These are phyloP conservation scores for Scaptomyza reducta DNA, from an alignment of 2,888 invertebrate species.

Conservation along the genomic window DNA sequence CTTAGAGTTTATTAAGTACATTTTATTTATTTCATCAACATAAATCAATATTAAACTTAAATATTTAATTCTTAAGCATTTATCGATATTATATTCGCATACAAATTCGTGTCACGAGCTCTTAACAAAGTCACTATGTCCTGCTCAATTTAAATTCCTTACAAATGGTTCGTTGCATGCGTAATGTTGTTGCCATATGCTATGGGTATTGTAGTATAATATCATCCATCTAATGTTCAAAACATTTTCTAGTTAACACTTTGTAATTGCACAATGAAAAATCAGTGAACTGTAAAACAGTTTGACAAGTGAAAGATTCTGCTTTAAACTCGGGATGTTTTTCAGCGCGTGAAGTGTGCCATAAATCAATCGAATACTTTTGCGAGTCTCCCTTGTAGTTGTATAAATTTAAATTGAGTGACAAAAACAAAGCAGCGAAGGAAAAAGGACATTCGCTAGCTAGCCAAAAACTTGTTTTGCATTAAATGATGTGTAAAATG, in stretches of 20 bases:
- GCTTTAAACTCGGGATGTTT: not conserved
- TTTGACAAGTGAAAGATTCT: constrained; percentile 71
- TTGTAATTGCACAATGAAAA: constrained; percentile 76
- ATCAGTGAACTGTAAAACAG: constrained; percentile 73
- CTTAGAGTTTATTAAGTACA: not conserved
- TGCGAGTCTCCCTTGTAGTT: constrained; percentile 15
- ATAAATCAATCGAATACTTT: constrained; percentile 63
- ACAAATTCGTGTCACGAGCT: constrained; percentile 2
- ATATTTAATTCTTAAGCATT: not conserved
- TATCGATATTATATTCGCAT: not conserved
- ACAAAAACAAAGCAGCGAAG: constrained; percentile 53
- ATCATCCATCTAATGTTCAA: constrained; percentile 20
- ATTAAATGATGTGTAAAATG: constrained; percentile 83
- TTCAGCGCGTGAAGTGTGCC: constrained; percentile 34
- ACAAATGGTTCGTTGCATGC: constrained; percentile 21
- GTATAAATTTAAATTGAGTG: constrained; percentile 76
- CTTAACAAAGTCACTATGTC: not conserved
- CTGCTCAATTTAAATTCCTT: constrained; percentile 13
- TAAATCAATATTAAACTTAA: not conserved
- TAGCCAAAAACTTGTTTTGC: constrained; percentile 65
- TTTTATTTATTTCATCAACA: not conserved
- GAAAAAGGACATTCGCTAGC: constrained; percentile 23
- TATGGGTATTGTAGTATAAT: constrained; percentile 10
- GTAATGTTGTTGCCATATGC: constrained; percentile 45
- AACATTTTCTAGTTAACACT: constrained; percentile 80